Evolutionary conservation across 2,797 vertebrate genomes (phyloP).

Genomic region (Oreonectes daqikongensis): DNA sequence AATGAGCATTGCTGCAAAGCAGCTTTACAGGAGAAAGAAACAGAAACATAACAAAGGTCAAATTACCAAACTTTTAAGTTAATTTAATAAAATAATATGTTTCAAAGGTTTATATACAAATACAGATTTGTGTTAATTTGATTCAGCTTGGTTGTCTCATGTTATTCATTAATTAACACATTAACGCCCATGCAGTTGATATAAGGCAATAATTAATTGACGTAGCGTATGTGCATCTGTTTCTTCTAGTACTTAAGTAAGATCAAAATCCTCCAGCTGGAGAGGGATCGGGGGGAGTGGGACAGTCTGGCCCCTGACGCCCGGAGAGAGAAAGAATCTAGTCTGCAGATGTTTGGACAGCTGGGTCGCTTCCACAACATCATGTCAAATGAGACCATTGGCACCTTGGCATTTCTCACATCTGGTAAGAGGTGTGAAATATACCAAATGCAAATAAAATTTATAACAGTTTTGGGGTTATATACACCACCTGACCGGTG

Average conservation of each 20-base stretch:
- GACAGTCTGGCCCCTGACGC: slow-evolving; percentile 86
- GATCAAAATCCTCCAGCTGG: slow-evolving; percentile 96
- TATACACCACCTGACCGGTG: too few relatives aligned
- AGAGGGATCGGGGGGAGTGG: slow-evolving; percentile 94
- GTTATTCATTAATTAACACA: slow-evolving; percentile 5
- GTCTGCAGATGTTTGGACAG: slow-evolving; percentile 96
- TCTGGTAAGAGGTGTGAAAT: slow-evolving; percentile 80
- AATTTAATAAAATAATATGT: too few relatives aligned
- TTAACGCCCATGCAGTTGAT: not conserved
- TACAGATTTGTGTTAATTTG: not conserved
- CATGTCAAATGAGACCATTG: slow-evolving; percentile 99
- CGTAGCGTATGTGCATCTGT: slow-evolving; percentile 19
- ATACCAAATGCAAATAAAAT: slow-evolving; percentile 8
- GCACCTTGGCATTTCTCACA: slow-evolving; percentile 95
- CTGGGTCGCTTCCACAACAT: slow-evolving; percentile 98
- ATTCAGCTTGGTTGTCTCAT: not conserved
- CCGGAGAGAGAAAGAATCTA: slow-evolving; percentile 92
- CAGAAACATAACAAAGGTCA: too few relatives aligned
- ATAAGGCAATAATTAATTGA: slow-evolving; percentile 3
- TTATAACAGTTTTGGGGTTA: too few relatives aligned
- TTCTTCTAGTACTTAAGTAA: slow-evolving; percentile 92
- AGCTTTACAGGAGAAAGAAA: too few relatives aligned
- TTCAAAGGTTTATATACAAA: too few relatives aligned
- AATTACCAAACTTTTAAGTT: too few relatives aligned
- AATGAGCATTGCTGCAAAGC: too few relatives aligned